These are phyloP conservation scores for Clusia tigrina DNA, from an alignment of 2,888 invertebrate species.

Conservation along the genomic window DNA sequence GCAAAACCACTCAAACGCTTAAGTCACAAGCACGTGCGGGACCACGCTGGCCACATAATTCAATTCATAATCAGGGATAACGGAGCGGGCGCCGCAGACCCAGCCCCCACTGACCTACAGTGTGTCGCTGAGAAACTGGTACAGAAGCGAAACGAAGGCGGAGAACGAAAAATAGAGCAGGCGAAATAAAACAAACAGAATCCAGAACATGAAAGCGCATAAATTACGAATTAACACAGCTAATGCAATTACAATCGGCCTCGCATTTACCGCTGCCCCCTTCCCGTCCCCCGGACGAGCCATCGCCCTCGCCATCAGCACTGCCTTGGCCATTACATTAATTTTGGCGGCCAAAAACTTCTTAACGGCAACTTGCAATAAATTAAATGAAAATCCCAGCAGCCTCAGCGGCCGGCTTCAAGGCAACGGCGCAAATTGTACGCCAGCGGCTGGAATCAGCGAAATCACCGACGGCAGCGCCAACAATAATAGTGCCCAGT, in stretches of 20 bases:
- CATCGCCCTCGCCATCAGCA: background rate
- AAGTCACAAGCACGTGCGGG: conserved; percentile 20
- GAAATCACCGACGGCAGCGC: conserved; percentile 3
- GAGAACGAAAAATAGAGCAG: background rate
- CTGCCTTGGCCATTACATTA: conserved; percentile 1
- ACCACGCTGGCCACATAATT: background rate
- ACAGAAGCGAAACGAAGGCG: background rate
- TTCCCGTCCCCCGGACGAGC: background rate
- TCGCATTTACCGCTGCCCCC: conserved; percentile 7
- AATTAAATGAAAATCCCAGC: conserved; percentile 28
- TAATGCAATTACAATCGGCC: conserved; percentile 29
- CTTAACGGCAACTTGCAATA: conserved; percentile 26
- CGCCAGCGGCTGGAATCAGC: conserved; percentile 14
- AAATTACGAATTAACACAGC: conserved; percentile 31
- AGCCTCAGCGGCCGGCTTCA: background rate
- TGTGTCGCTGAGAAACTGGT: background rate
- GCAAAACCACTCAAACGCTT: conserved; percentile 35
- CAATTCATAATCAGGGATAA: background rate
- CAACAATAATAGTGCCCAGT: background rate
- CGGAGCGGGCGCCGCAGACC: background rate
- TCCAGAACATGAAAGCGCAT: conserved; percentile 14
- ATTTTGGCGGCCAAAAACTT: background rate
- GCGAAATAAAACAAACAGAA: background rate
- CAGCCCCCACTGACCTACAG: no score
- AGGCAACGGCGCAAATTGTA: conserved; percentile 13